Percentiles rank a stretch among this genome's conserved stretches.
phyloP scores from a whole-genome alignment of 2,113 vertebrate species.

The Triplophysa rosa region DNA sequence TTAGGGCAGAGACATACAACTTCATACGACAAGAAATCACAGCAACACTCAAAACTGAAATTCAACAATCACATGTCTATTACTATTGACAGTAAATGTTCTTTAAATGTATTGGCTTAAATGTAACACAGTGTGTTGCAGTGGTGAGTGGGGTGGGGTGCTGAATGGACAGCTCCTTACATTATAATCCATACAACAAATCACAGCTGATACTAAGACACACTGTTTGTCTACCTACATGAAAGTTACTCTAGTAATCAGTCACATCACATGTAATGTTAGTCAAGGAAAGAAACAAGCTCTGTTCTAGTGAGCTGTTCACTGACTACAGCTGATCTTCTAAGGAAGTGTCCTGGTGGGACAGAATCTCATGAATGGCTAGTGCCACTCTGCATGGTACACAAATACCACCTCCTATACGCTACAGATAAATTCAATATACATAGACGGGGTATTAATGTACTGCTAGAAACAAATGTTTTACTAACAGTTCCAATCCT shows the following conservation, averaged over 20 bases:
- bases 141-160: constrained; percentile 54
- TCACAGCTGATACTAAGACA: neutral
- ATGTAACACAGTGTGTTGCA: neutral
- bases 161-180: constrained; percentile 78
- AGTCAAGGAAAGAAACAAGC: neutral
- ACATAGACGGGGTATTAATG: too few species aligned
- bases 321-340: neutral
- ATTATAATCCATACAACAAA: neutral
- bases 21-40: neutral
- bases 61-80: neutral
- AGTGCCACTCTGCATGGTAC: too few species aligned
- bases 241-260: neutral
- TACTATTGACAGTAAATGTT: neutral
- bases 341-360: too few species aligned
- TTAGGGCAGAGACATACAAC: neutral
- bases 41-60: neutral
- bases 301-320: neutral
- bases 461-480: too few species aligned
- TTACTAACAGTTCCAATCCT: too few species aligned
- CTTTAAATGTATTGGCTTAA: neutral
- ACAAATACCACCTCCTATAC: too few species aligned
- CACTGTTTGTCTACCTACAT: neutral
- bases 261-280: neutral
- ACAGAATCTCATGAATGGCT: too few species aligned
- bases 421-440: too few species aligned